Base-by-base conservation (phyloP, 2,888 invertebrate species). In the Ceriagrion tenellum region DNA sequence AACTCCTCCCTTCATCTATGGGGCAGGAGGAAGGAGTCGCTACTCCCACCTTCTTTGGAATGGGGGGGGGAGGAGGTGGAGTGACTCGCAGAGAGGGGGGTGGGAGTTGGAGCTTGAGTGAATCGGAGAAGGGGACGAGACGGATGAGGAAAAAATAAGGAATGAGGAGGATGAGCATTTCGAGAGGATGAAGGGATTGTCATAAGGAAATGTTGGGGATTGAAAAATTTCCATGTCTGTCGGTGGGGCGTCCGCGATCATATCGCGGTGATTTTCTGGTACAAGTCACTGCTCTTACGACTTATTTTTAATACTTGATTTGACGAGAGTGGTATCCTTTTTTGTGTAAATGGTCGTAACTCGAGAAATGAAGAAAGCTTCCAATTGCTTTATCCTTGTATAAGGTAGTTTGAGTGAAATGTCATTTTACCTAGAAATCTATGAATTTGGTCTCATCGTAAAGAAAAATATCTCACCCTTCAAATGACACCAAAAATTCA, bases 11-110 rank as follows among this genome's bases (percentile, higher is more conserved):
- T 23, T 59, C 69, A 10, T 10, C 20, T 23, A 69, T 10, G 23
- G 69, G 81, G 18, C 47, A n/a, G 13, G 18, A 35, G 26, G 81
- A 81, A 47, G n/a, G 93, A 93, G 63, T 91, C 91, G 69, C 91
- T 63, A 26, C 26, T 23, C 3, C 91, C 91, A 40, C 63, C 91
- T 91, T 40, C 10, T 26, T 55, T 0, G 56, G 56, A 13, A 56
- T 30, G 56, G 35, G 35, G 47, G 23, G 47, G 55, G 55, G 23
- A 88, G 47, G 55, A n/a, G n/a, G n/a, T n/a, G n/a, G n/a, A n/a
- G n/a, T n/a, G n/a, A n/a, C n/a, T n/a, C n/a, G n/a, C 20, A 40
- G 26, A 23, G 23, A 23, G 55, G 18, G 47, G 2, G n/a, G 8
- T 26, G 55, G 55, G 55, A 16, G n/a, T n/a, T 88, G 2, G 88